Percentiles rank a stretch among this genome's conserved stretches.
These are phyloP conservation scores for Scaeva pyrastri DNA, from an alignment of 2,888 invertebrate genomes.

Conservation along the genomic window DNA sequence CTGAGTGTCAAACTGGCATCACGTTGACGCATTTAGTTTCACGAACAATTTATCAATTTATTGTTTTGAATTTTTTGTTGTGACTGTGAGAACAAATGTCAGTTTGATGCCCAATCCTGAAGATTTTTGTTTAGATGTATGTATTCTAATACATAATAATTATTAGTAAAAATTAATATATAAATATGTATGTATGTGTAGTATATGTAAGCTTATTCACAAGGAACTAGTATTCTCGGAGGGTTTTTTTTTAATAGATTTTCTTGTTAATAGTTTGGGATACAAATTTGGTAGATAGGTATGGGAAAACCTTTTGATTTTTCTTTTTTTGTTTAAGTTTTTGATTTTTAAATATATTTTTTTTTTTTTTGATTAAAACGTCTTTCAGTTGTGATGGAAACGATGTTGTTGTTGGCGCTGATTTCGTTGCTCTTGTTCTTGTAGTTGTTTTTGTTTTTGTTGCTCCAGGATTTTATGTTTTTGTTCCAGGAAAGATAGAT, in stretches of 20 bases:
- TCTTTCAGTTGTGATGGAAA: constrained; percentile 82
- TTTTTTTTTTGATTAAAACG: constrained; percentile 62
- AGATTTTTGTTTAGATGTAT: background rate
- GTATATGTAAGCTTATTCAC: constrained; percentile 44
- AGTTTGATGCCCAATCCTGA: background rate
- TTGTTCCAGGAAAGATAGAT: constrained; percentile 92
- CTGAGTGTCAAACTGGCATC: background rate
- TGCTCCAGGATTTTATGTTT: constrained; percentile 87
- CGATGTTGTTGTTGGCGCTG: constrained; percentile 82
- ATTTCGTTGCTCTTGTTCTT: constrained; percentile 82
- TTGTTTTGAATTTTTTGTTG: too few species aligned
- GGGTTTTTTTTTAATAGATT: constrained; percentile 42
- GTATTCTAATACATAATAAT: constrained; percentile 9
- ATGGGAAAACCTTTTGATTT: constrained; percentile 27
- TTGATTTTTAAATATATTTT: constrained; percentile 32
- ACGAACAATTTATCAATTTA: too few species aligned
- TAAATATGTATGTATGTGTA: background rate
- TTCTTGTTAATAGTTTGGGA: constrained; percentile 56
- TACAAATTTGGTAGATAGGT: constrained; percentile 21
- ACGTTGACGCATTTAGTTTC: too few species aligned
- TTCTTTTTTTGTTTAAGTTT: constrained; percentile 42
- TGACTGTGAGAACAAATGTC: background rate
- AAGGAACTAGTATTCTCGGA: constrained; percentile 25
- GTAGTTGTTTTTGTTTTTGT: constrained; percentile 84
- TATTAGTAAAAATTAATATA: constrained; percentile 32